Percentiles rank a stretch among this genome's conserved stretches.
phyloP scores from a whole-genome alignment of 2,888 invertebrate species.

The Mylabris sibirica region DNA sequence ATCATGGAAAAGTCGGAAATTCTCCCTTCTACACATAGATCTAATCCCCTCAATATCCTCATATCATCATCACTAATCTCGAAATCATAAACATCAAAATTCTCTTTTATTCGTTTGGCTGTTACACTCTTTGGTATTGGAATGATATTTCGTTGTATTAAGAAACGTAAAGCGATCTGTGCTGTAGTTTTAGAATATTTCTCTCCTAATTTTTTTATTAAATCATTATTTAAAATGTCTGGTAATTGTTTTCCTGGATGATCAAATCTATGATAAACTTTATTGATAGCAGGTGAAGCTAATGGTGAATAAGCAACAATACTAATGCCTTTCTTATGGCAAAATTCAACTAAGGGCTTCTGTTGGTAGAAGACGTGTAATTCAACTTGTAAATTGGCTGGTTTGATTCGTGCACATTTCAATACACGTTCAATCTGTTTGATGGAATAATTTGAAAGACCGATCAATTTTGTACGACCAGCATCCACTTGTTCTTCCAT shows the following conservation, averaged over 20 bases:
- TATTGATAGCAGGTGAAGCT: constrained; percentile 61
- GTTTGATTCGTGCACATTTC: constrained; percentile 66
- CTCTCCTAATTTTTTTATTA: constrained; percentile 54
- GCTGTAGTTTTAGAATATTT: constrained; percentile 65
- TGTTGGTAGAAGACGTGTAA: constrained; percentile 64
- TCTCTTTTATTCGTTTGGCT: constrained; percentile 73
- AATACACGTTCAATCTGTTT: constrained; percentile 73
- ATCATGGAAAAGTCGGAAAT: constrained; percentile 63
- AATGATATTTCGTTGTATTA: constrained; percentile 72
- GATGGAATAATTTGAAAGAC: constrained; percentile 80
- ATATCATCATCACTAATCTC: constrained; percentile 54
- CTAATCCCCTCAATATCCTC: neutral
- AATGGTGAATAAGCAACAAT: constrained; percentile 64
- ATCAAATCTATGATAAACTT: constrained; percentile 30
- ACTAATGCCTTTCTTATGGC: constrained; percentile 58
- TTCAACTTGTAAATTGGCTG: constrained; percentile 73
- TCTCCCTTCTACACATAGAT: constrained; percentile 55
- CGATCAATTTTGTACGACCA: constrained; percentile 79
- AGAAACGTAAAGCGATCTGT: constrained; percentile 74
- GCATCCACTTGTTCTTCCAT: constrained; percentile 70
- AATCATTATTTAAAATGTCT: constrained; percentile 50
- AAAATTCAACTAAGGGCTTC: constrained; percentile 52
- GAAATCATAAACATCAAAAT: constrained; percentile 77
- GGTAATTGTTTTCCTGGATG: constrained; percentile 30
- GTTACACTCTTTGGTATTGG: constrained; percentile 85